These are phyloP conservation scores for Monomorium pharaonis DNA, from an alignment of 1,140 invertebrate genomes.

Conservation along the genomic window DNA sequence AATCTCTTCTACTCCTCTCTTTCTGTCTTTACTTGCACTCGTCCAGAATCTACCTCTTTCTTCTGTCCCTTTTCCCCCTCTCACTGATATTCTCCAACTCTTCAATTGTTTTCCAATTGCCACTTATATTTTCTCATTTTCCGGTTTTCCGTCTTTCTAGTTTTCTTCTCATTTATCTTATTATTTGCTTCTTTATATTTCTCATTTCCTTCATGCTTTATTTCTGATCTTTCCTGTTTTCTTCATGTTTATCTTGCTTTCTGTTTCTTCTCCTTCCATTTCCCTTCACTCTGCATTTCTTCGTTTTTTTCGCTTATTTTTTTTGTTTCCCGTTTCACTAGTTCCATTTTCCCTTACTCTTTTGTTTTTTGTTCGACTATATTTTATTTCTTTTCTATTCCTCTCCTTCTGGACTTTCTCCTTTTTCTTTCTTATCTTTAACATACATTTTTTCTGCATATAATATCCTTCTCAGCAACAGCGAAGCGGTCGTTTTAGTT, in stretches of 20 bases:
- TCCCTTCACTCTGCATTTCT: neutral
- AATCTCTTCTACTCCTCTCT: constrained; percentile 7
- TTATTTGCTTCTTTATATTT: neutral
- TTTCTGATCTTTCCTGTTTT: neutral
- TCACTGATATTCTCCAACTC: neutral
- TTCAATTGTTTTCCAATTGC: constrained; percentile 1
- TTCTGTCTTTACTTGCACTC: constrained; percentile 4
- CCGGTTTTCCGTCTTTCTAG: neutral
- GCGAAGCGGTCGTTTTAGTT: constrained; percentile 43
- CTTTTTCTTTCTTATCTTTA: constrained; percentile 48
- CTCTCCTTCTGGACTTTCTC: neutral
- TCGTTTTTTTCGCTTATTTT: neutral
- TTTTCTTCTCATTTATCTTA: constrained; percentile 7
- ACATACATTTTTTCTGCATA: constrained; percentile 20
- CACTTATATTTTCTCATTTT: constrained; percentile 32
- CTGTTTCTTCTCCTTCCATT: neutral
- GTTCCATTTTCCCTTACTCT: neutral
- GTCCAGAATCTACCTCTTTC: neutral
- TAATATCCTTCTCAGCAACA: constrained; percentile 33
- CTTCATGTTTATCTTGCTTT: neutral
- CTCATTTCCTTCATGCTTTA: neutral
- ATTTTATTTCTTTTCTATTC: neutral
- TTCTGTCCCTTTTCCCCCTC: neutral
- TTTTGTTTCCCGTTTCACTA: neutral
- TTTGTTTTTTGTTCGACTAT: neutral